Evolutionary conservation across 1,140 invertebrate species (phyloP).

Genomic region (Drosophila navojoa): DNA sequence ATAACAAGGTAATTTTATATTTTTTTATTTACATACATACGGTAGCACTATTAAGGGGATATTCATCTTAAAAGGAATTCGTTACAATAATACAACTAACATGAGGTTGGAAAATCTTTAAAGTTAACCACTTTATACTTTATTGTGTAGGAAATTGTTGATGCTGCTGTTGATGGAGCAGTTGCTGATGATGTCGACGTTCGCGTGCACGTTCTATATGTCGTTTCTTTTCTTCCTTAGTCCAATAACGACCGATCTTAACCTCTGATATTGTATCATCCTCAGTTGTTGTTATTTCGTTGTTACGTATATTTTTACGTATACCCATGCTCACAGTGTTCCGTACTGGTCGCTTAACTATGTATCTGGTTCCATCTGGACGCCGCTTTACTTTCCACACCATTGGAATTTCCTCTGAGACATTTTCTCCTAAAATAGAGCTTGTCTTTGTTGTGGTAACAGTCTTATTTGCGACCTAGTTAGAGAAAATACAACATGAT

Average conservation of each 20-base stretch:
- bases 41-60: neutral
- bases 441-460: conserved; percentile 26
- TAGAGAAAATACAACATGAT: neutral
- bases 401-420: conserved; percentile 84
- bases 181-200: conserved; percentile 85
- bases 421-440: conserved; percentile 38
- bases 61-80: conserved; percentile 4
- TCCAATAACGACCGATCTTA: conserved; percentile 92
- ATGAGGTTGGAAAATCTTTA: conserved; percentile 9
- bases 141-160: conserved; percentile 24
- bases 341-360: conserved; percentile 89
- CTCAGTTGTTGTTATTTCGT: conserved; percentile 90
- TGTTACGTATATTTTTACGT: conserved; percentile 86
- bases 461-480: conserved; percentile 56
- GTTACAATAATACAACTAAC: neutral
- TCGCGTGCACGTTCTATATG: conserved; percentile 89
- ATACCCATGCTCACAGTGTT: conserved; percentile 85
- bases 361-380: conserved; percentile 91
- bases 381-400: conserved; percentile 92
- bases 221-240: conserved; percentile 90
- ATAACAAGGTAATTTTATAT: too few relatives aligned
- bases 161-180: conserved; percentile 29
- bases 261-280: conserved; percentile 93
- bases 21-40: conserved; percentile 6
- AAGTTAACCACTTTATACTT: conserved; percentile 23